phyloP scores from a whole-genome alignment of 2,113 vertebrate genomes.

The Spilogale gracilis region DNA sequence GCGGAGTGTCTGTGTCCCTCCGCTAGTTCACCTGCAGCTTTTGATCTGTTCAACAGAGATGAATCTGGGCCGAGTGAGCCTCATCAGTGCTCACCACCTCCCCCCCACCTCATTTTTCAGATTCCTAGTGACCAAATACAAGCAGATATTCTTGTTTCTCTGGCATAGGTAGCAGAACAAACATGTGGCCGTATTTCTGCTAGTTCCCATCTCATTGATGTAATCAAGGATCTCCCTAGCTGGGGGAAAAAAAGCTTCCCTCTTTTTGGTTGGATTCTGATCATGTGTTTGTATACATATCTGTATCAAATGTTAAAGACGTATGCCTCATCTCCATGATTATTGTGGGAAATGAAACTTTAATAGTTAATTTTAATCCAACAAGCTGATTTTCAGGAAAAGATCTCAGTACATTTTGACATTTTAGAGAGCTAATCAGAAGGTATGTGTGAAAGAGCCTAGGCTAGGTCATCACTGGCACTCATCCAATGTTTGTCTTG shows the following conservation, averaged over 20 bases:
- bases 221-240: not conserved
- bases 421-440: not conserved
- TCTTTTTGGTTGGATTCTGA: conserved; percentile 21
- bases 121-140: not conserved
- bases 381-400: conserved; percentile 2
- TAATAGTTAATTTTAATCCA: conserved; percentile 34
- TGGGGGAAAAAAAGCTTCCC: not conserved
- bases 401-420: not conserved
- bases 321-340: conserved; percentile 4
- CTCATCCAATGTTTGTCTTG: not conserved
- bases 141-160: conserved; percentile 25
- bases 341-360: conserved; percentile 11
- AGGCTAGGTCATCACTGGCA: not conserved
- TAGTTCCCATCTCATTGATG: not conserved
- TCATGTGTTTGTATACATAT: not conserved
- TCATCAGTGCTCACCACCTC: not conserved
- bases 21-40: not conserved
- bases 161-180: not conserved
- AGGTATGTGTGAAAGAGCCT: not conserved
- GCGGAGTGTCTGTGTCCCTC: not conserved
- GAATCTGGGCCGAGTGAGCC: not conserved
- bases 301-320: not conserved
- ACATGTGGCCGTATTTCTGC: not conserved
- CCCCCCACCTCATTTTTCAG: not conserved
- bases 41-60: not conserved